These are phyloP conservation scores for Rousettus leschenaultii DNA, from an alignment of 2,113 vertebrate species.

Conservation along the genomic window DNA sequence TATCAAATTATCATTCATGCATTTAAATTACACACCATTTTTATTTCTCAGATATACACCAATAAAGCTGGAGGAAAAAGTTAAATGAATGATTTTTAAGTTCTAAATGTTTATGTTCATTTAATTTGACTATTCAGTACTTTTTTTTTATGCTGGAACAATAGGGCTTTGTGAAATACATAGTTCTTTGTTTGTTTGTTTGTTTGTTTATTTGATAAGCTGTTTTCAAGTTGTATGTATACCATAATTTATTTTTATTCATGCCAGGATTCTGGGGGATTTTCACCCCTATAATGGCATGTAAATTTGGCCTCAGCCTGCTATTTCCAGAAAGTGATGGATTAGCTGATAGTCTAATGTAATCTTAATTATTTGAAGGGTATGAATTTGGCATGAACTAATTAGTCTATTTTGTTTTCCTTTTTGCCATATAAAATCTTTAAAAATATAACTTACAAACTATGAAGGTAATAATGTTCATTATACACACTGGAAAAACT, in stretches of 20 bases:
- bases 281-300: neutral
- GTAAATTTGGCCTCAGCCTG: neutral
- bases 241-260: neutral
- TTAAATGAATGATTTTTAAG: neutral
- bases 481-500: neutral
- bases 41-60: neutral
- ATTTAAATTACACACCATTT: neutral
- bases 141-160: neutral
- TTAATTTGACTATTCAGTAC: neutral
- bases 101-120: neutral
- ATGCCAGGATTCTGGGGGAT: neutral
- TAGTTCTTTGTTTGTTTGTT: neutral
- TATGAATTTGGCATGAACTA: constrained; percentile 1
- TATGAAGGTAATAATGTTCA: neutral
- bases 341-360: neutral
- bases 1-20: neutral
- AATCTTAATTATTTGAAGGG: constrained; percentile 38
- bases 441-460: neutral
- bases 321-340: neutral
- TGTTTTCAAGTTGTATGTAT: neutral
- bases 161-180: neutral
- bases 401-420: neutral
- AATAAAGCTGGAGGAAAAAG: neutral
- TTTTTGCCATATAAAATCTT: neutral
- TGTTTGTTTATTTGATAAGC: neutral